Conservation (phyloP, 2,113 vertebrate genomes). For the Perca schrenkii region DNA sequence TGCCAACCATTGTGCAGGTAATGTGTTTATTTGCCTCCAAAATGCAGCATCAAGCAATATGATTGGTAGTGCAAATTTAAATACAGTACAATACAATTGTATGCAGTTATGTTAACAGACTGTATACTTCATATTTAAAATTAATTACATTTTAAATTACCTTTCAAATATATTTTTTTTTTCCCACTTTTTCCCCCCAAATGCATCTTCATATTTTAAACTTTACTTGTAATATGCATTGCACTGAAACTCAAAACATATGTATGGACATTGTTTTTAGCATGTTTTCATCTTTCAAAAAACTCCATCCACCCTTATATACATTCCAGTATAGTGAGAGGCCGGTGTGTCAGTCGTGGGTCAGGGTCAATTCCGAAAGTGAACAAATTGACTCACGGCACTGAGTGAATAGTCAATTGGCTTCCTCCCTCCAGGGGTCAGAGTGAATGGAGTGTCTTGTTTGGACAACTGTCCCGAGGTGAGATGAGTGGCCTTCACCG, state of each 20-base stretch:
- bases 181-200: background rate
- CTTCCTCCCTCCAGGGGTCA: conserved; percentile 72
- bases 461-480: conserved; percentile 77
- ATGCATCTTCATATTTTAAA: background rate
- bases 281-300: background rate
- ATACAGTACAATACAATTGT: background rate
- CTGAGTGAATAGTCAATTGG: conserved; percentile 80
- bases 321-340: conserved; percentile 60
- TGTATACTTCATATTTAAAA: background rate
- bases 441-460: conserved; percentile 79
- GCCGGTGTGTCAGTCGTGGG: conserved; percentile 62
- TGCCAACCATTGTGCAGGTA: conserved; percentile 58
- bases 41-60: background rate
- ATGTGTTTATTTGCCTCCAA: conserved; percentile 9
- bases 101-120: background rate
- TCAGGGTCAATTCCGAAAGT: conserved; percentile 78
- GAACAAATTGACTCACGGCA: conserved; percentile 78
- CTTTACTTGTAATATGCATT: background rate
- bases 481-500: conserved; percentile 63
- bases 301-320: background rate
- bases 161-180: background rate
- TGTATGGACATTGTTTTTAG: conserved; percentile 5
- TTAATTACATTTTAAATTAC: background rate
- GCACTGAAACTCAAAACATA: conserved; percentile 5
- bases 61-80: conserved; percentile 4